A percentile compares a stretch with the other conserved stretches of the same genome.
These are phyloP conservation scores for Eptesicus fuscus DNA, from an alignment of 2,113 vertebrate species.

Conservation along the genomic window DNA sequence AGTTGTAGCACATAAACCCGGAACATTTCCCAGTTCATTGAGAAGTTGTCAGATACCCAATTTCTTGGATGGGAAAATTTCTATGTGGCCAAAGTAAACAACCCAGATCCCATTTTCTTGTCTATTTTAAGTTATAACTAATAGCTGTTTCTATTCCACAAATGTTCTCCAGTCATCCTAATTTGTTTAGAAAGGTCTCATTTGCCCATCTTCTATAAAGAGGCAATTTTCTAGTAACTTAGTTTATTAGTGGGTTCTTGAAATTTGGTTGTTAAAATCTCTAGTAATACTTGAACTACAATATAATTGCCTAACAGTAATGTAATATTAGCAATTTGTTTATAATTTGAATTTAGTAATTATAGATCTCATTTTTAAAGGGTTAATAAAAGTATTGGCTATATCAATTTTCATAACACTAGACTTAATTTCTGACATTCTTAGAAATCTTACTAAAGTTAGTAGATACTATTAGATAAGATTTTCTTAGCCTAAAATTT, in stretches of 20 bases:
- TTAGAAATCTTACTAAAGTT: background rate
- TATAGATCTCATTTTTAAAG: background rate
- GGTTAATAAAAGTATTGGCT: background rate
- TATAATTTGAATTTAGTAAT: constrained; percentile 38
- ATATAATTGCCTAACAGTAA: background rate
- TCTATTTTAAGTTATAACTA: constrained; percentile 11
- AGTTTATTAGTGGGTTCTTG: constrained; percentile 12
- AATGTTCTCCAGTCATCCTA: background rate
- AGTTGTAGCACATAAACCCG: background rate
- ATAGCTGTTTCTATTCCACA: constrained; percentile 8
- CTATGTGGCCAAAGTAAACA: background rate
- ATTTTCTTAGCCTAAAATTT: constrained; percentile 32
- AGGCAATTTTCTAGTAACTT: background rate
- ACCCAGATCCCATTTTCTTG: background rate
- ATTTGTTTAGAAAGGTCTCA: background rate
- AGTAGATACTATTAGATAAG: background rate
- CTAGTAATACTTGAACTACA: constrained; percentile 21
- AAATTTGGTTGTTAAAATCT: constrained; percentile 17
- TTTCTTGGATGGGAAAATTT: constrained; percentile 9
- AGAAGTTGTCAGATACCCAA: background rate
- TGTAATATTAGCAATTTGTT: background rate
- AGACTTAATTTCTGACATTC: background rate
- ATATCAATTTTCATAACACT: background rate
- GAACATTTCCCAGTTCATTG: background rate
- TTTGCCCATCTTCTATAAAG: background rate